Evolutionary conservation across 2,113 vertebrate genomes (phyloP).

Genomic region (Zosterops lateralis): DNA sequence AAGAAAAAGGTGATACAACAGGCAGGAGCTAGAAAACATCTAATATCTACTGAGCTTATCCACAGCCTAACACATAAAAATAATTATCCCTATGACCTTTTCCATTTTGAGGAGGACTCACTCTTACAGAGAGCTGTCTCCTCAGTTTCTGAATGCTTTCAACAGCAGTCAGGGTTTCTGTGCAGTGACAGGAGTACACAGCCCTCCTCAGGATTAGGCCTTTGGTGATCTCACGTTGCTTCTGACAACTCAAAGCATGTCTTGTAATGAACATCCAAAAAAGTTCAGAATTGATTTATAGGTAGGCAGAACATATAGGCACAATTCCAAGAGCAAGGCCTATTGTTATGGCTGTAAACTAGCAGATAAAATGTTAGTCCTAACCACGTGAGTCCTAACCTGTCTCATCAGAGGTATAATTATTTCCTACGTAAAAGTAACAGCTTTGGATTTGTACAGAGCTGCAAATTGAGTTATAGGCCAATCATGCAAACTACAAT

Average conservation of each 20-base stretch:
- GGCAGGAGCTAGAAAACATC: not conserved
- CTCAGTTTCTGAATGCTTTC: not conserved
- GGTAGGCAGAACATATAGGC: not conserved
- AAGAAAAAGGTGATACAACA: not conserved
- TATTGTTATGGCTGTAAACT: conserved; percentile 26
- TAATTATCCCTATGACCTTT: not conserved
- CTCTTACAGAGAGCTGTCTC: not conserved
- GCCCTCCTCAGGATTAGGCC: not conserved
- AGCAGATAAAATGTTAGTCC: conserved; percentile 11
- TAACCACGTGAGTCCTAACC: not conserved
- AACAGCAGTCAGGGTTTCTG: not conserved
- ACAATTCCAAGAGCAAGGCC: not conserved
- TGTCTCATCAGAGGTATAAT: not conserved
- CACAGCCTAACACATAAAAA: not conserved
- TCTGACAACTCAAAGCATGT: not conserved
- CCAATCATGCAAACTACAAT: not conserved
- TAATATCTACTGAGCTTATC: not conserved
- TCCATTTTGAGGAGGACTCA: not conserved
- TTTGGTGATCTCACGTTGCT: not conserved
- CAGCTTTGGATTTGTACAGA: not conserved
- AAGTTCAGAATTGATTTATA: not conserved
- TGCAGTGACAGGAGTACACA: not conserved
- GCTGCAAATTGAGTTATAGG: not conserved
- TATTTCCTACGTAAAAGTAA: not conserved
- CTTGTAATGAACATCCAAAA: not conserved